Base-by-base conservation (phyloP, 1,140 invertebrate genomes). In the Drosophila aff. region DNA sequence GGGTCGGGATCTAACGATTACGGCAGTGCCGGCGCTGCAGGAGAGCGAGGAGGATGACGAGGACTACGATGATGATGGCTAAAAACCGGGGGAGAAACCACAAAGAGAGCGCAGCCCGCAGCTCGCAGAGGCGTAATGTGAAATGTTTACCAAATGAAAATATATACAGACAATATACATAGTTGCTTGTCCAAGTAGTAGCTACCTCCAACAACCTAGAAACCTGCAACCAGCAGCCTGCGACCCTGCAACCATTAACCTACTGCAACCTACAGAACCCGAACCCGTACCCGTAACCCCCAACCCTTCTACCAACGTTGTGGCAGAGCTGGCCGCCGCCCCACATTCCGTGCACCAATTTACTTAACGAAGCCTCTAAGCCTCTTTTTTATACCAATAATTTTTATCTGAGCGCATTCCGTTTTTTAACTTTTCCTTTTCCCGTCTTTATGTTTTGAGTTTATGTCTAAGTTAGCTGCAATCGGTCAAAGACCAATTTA, bases 71-170 rank as follows among this genome's bases (percentile, higher is more conserved):
- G 85, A 92, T 21, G 91, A 92, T 84, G 87, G 69, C 64, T 90
- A 83, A 41, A 41, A 49, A 5, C 21, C 23, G 61, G 31, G 53
- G 58, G 26, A 59, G 74, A 71, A 23, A 91, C 16, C 18, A 23
- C 40, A 15, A 52, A 52, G 50, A 52, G n/a, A 33, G 61, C 43
- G 53, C 43, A 44, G 40, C 64, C 53, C 23, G 23, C 23, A 23
- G 66, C 63, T 57, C 52, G 85, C 21, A 81, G 85, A 89, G 85
- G 85, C 85, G 71, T 89, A 85, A 82, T 79, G 79, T 89, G 86
- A 89, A 89, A 89, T 89, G 81, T 85, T 85, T 85, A 89, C 85
- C 85, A 89, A 89, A 89, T 90, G 74, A 90, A 89, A 90, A 89
- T 90, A 85, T 90, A 85, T 72, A 87, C 76, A 60, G 69, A 82